Evolutionary conservation across 2,888 invertebrate genomes (phyloP), one percentile per base, ranked within the genome.

Genomic region (Sesia apiformis): DNA sequence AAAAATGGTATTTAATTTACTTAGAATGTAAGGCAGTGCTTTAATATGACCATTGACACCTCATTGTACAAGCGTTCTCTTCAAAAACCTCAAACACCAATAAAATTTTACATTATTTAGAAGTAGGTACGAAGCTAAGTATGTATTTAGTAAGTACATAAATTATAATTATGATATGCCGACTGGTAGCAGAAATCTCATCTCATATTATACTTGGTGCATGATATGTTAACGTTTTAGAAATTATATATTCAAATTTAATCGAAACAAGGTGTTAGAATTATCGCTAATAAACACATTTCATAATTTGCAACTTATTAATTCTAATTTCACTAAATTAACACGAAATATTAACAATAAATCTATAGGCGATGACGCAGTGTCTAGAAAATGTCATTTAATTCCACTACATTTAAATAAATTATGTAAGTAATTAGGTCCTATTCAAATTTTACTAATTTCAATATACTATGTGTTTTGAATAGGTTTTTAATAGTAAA

Each of bases 21-120:
- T 83, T 85, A 87, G 70, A 76, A 78, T 78, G 74, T 86, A 88
- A 87, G 88, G 88, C 88, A 89, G 88, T 89, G 86, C 80, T 83
- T 78, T 61, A 23, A 23, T 23, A 23, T 65, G 71, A 75, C 53
- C 52, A 58, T 58, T 70, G 70, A 76, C 69, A 40, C 39, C 23
- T n/a, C 46, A 76, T 74, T 72, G 71, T 78, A 78, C 67, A 84
- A 82, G 83, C 83, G 68, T 79, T 70, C 67, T 66, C 52, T 63
- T 64, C n/a, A 5, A 8, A 57, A 60, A 58, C 54, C 58, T 56
- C n/a, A 7, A 43, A 43, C 58, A 58, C 57, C 56, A 56, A 59
- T 57, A 60, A 51, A 60, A 55, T 59, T 57, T 60, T 61, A 59
- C 51, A 54, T 53, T 55, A 55, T 49, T 55, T 52, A 54, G 55